phyloP scores from a whole-genome alignment of 1,140 invertebrate genomes.

The Trichomalopsis sarcophagae region DNA sequence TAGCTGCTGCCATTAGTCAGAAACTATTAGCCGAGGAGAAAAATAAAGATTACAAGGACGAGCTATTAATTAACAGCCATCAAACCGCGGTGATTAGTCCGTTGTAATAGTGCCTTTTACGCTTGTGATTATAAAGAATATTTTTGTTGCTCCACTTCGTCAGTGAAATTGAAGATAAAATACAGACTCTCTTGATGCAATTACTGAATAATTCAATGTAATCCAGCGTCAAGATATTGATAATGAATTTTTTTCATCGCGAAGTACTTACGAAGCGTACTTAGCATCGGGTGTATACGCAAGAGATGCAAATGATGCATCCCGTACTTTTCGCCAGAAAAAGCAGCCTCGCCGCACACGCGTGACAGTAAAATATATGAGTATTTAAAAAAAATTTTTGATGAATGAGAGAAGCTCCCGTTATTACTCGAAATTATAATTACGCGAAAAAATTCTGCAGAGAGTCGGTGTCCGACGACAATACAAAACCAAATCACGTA shows the following conservation, averaged over 20 bases:
- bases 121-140: background rate
- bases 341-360: too few relatives aligned
- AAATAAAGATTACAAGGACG: background rate
- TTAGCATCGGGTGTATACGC: background rate
- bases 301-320: conserved; percentile 2
- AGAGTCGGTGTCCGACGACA: background rate
- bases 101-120: background rate
- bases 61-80: background rate
- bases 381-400: background rate
- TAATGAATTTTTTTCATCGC: too few relatives aligned
- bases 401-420: background rate
- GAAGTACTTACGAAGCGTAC: too few relatives aligned
- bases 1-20: background rate
- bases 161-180: background rate
- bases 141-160: background rate
- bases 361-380: conserved; percentile 28
- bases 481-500: background rate
- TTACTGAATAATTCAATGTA: too few relatives aligned
- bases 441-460: conserved; percentile 15
- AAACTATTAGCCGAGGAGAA: conserved; percentile 16
- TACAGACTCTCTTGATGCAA: too few relatives aligned
- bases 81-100: background rate
- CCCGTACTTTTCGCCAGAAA: too few relatives aligned
- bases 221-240: too few relatives aligned
- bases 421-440: conserved; percentile 6